A percentile compares a stretch with the other conserved stretches of the same genome.
Conservation (phyloP, 2,888 invertebrate genomes). For the Heliconius hortense region DNA sequence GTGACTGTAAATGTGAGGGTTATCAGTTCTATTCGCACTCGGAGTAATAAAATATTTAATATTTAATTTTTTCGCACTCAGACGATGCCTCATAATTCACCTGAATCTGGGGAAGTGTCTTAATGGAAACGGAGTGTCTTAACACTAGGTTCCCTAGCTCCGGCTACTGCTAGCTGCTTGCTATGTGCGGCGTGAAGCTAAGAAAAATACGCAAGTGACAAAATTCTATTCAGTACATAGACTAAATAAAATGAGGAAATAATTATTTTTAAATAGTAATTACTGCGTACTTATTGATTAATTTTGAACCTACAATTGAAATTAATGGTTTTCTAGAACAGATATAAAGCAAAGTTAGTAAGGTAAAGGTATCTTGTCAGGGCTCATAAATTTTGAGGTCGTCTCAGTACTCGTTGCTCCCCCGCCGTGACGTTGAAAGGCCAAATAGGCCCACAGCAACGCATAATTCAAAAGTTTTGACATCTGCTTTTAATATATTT, state of each 20-base stretch:
- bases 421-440: slow-evolving; percentile 34
- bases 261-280: background rate
- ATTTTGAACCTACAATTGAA: background rate
- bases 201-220: too few relatives aligned
- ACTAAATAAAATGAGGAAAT: background rate
- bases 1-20: too few relatives aligned
- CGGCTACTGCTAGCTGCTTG: too few relatives aligned
- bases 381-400: slow-evolving; percentile 33
- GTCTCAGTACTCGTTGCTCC: slow-evolving; percentile 24
- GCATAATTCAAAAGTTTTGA: slow-evolving; percentile 36
- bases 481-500: slow-evolving; percentile 24
- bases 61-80: too few relatives aligned
- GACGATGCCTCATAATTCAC: too few relatives aligned
- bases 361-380: slow-evolving; percentile 35
- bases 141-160: too few relatives aligned
- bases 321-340: background rate
- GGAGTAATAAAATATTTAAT: too few relatives aligned
- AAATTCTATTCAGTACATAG: too few relatives aligned
- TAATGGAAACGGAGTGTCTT: too few relatives aligned
- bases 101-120: too few relatives aligned
- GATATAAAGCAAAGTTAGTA: slow-evolving; percentile 28
- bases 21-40: too few relatives aligned
- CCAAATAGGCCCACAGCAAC: slow-evolving; percentile 30
- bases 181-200: too few relatives aligned
- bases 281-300: background rate